Percentiles rank a stretch among this genome's conserved stretches.
Evolutionary conservation across 2,113 vertebrate genomes (phyloP).

Genomic region (Pan paniscus): DNA sequence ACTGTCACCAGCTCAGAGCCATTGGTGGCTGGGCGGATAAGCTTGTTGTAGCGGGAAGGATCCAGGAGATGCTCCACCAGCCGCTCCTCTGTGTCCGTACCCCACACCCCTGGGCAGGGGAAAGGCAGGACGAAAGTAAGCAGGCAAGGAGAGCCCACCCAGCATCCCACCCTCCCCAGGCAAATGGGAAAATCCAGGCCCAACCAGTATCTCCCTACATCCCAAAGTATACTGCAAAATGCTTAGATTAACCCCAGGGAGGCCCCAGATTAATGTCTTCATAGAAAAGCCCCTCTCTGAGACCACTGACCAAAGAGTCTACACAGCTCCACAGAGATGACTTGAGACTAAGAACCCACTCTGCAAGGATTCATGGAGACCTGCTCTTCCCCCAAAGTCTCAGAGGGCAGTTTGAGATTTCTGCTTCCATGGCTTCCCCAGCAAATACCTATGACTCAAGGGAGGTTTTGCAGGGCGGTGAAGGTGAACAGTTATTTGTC

Average conservation of each 20-base stretch:
- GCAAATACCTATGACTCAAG: background rate
- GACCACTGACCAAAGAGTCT: background rate
- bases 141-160: background rate
- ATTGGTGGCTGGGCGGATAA: constrained; percentile 96
- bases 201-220: background rate
- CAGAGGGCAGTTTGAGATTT: background rate
- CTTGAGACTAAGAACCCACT: background rate
- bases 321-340: background rate
- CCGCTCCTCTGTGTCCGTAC: constrained; percentile 94
- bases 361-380: background rate
- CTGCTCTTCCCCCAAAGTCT: background rate
- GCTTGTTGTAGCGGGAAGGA: constrained; percentile 95
- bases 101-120: constrained; percentile 82
- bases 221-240: background rate
- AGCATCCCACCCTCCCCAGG: background rate
- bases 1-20: constrained; percentile 95
- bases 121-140: background rate
- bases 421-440: background rate
- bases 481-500: background rate
- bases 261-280: background rate
- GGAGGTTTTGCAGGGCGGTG: background rate
- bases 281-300: background rate
- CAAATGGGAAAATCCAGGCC: background rate
- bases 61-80: constrained; percentile 95
- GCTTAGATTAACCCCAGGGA: background rate